Evolutionary conservation across 2,888 invertebrate species (phyloP).

Genomic region (Esperia sulphurella): DNA sequence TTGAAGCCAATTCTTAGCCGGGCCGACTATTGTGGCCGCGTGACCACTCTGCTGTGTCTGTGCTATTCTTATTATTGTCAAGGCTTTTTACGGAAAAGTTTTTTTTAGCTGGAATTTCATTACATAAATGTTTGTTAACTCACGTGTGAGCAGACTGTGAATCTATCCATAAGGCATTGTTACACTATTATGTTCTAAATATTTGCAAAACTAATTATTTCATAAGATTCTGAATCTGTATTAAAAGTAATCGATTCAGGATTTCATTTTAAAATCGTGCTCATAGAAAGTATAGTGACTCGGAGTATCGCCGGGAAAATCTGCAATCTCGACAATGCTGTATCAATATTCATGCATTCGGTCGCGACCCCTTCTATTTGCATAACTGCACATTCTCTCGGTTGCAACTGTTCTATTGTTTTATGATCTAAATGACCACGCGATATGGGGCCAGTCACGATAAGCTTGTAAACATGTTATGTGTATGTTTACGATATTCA

Average conservation of each 20-base stretch:
- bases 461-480: constrained; percentile 61
- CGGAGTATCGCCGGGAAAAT: constrained; percentile 61
- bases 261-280: constrained; percentile 69
- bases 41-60: constrained; percentile 48
- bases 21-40: constrained; percentile 60
- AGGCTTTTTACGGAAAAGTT: constrained; percentile 35
- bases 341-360: constrained; percentile 77
- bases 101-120: constrained; percentile 24
- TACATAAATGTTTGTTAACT: constrained; percentile 19
- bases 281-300: constrained; percentile 55
- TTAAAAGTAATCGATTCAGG: constrained; percentile 13
- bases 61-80: constrained; percentile 51
- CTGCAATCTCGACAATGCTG: constrained; percentile 72
- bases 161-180: no score
- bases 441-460: constrained; percentile 71
- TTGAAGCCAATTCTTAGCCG: constrained; percentile 67
- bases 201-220: no score
- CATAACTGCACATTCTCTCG: constrained; percentile 73
- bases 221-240: no score
- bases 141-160: neutral
- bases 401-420: constrained; percentile 76
- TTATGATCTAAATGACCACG: constrained; percentile 78
- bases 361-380: constrained; percentile 75
- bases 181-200: no score
- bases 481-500: constrained; percentile 37